Conservation (phyloP, 2,888 invertebrate species). For the Melinaea menophilus region DNA sequence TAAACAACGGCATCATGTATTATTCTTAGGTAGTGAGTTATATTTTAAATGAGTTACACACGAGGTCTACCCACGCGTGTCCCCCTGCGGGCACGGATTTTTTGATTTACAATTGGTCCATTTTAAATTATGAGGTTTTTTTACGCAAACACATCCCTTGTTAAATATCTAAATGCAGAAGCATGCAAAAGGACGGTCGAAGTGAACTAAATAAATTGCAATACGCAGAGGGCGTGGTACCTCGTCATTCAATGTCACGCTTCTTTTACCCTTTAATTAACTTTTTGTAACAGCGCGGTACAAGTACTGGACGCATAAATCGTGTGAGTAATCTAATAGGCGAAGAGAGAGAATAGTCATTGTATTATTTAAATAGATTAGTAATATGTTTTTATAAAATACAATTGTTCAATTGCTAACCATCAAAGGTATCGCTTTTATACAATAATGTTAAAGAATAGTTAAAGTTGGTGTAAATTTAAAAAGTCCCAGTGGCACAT, state of each 20-base stretch:
- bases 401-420: too few species aligned
- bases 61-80: too few species aligned
- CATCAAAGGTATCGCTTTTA: too few species aligned
- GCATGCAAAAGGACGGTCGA: constrained; percentile 59
- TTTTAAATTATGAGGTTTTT: neutral
- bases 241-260: constrained; percentile 62
- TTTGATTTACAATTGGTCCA: neutral
- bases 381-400: too few species aligned
- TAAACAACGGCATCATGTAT: too few species aligned
- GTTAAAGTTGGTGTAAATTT: constrained; percentile 8
- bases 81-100: too few species aligned
- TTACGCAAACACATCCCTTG: constrained; percentile 15
- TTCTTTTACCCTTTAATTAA: constrained; percentile 64
- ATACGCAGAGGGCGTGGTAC: constrained; percentile 58
- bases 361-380: neutral
- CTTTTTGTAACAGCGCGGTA: constrained; percentile 46
- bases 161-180: constrained; percentile 45
- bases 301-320: constrained; percentile 27
- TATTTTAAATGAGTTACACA: too few species aligned
- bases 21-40: too few species aligned
- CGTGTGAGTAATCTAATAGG: constrained; percentile 25
- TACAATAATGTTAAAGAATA: too few species aligned
- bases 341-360: constrained; percentile 5
- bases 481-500: constrained; percentile 38
- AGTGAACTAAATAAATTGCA: constrained; percentile 60